Evolutionary conservation across 2,113 vertebrate genomes (phyloP), one percentile per base, ranked within the genome.

Genomic region (Mesocricetus auratus): DNA sequence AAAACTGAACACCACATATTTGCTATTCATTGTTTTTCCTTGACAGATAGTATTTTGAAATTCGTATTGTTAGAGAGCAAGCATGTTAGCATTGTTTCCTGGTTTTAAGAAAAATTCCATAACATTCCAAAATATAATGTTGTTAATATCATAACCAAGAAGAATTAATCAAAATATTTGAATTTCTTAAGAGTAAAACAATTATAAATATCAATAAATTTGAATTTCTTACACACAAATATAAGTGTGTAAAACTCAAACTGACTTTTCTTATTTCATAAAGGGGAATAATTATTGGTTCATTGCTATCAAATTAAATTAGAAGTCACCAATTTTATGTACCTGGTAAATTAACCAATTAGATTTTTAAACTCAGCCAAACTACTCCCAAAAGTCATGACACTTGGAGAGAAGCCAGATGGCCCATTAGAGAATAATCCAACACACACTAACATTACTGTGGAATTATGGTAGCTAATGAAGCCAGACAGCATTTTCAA

Each of bases 401-500:
- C 56, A 3, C 12, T 66, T 82, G 39, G 47, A 36, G 6, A 56
- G 8, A 7, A 86, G 31, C 45, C 26, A 86, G 9, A 29, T 71
- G 21, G 5, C 36, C 26, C 39, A 56, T 83, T 64, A 77, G 74
- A 68, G 53, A 87, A 64, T 45, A 64, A 31, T 77, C n/a, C 71
- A n/a, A 69, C 68, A 24, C 45, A 83, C 12, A 45, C 4, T 78
- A 77, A 16, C 26, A 53, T 50, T 81, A 50, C 2, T 77, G 33
- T 86, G 13, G 16, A 91, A 31, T 81, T 71, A 71, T 0, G 66
- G 31, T 89, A 19, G 21, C 68, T 74, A 81, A 16, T 88, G 83
- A 95, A 47, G 56, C 58, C 62, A 83, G 29, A 29, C n/a, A 68
- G 75, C 33, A 58, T 64, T 85, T 97, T 89, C 87, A 42, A 89